phyloP scores from a whole-genome alignment of 1,140 invertebrate genomes.

The Rhopalosiphum padi region DNA sequence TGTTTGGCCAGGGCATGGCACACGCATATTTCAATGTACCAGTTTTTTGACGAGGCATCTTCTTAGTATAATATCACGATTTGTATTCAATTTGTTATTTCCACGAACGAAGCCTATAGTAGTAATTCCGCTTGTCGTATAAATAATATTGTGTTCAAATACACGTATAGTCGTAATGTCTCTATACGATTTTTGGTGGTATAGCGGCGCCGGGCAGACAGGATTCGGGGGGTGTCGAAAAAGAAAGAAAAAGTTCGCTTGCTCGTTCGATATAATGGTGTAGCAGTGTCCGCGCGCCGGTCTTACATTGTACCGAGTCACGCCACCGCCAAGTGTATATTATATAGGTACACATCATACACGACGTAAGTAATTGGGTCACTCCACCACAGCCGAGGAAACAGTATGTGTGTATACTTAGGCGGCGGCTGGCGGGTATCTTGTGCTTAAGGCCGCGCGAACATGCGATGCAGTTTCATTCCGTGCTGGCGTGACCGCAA shows the following conservation, averaged over 20 bases:
- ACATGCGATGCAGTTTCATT: conserved; percentile 45
- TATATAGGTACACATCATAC: neutral
- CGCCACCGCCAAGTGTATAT: neutral
- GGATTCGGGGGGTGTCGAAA: neutral
- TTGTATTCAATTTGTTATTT: neutral
- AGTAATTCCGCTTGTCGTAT: neutral
- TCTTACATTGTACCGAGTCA: conserved; percentile 45
- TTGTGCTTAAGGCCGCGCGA: neutral
- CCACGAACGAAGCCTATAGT: neutral
- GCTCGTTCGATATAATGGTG: neutral
- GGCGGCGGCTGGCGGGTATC: neutral
- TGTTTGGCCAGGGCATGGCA: neutral
- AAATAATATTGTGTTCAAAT: neutral
- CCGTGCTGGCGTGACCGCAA: conserved; percentile 32
- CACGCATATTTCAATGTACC: neutral
- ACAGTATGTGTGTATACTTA: conserved; percentile 14
- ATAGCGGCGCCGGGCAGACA: neutral
- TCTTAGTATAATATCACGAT: neutral
- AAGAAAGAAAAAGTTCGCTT: neutral
- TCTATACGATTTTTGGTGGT: neutral
- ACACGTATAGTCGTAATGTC: neutral
- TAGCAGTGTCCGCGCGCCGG: neutral
- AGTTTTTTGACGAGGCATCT: neutral
- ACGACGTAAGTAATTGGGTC: conserved; percentile 38
- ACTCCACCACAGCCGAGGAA: neutral